phyloP scores from a whole-genome alignment of 2,797 vertebrate species.

The Neomorphus geoffroyi region DNA sequence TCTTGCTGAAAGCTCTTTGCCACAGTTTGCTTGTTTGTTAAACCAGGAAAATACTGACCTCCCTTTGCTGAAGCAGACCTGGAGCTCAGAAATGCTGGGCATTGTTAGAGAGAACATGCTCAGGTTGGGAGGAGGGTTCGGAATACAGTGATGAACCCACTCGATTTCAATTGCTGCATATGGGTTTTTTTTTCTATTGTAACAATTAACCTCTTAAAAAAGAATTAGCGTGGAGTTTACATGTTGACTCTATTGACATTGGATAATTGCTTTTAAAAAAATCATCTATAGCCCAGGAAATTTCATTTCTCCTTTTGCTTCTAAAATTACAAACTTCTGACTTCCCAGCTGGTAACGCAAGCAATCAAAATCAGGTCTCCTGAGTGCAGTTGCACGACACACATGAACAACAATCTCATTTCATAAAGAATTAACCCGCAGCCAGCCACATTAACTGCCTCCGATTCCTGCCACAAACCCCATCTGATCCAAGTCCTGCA shows the following conservation, averaged over 20 bases:
- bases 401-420: slow-evolving; percentile 70
- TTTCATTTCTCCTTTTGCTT: slow-evolving; percentile 65
- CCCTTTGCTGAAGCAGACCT: neutral
- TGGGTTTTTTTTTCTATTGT: neutral
- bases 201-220: slow-evolving; percentile 63
- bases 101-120: neutral
- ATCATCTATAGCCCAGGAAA: slow-evolving; percentile 58
- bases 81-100: neutral
- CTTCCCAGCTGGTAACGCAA: slow-evolving; percentile 62
- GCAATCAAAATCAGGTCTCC: slow-evolving; percentile 63
- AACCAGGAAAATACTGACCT: neutral
- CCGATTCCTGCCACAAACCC: slow-evolving; percentile 5
- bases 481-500: neutral
- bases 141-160: neutral
- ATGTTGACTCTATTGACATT: slow-evolving; percentile 52
- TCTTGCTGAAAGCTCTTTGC: neutral
- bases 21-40: neutral
- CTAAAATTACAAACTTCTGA: slow-evolving; percentile 66
- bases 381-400: slow-evolving; percentile 60
- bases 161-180: slow-evolving; percentile 24
- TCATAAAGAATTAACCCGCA: slow-evolving; percentile 64
- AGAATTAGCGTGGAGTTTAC: slow-evolving; percentile 59
- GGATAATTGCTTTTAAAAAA: slow-evolving; percentile 54
- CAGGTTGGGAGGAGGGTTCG: neutral
- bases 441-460: neutral